A percentile compares a stretch with the other conserved stretches of the same genome.
These are phyloP conservation scores for Nymphalis c-album DNA, from an alignment of 2,888 invertebrate species.

Conservation along the genomic window DNA sequence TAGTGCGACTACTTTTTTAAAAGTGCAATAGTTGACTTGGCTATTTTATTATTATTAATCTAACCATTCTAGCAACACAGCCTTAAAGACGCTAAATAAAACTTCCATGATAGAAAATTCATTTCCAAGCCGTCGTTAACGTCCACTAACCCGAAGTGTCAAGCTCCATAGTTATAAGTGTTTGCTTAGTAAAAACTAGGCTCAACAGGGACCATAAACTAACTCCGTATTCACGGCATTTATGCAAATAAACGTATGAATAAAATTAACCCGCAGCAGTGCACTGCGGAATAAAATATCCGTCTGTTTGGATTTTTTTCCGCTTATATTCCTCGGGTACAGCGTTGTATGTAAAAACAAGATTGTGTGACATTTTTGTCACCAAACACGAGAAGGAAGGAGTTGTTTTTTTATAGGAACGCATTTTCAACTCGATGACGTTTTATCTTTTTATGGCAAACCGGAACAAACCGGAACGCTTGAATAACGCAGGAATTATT, in stretches of 20 bases:
- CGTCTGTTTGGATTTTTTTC: not conserved
- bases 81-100: not conserved
- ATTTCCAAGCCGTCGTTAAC: not conserved
- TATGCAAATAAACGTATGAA: constrained; percentile 58
- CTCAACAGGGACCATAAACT: constrained; percentile 13
- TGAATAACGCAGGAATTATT: no score
- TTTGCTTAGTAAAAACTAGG: constrained; percentile 22
- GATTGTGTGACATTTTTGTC: not conserved
- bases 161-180: not conserved
- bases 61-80: no score
- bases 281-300: constrained; percentile 16
- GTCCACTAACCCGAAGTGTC: not conserved
- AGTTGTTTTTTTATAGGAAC: not conserved
- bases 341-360: not conserved
- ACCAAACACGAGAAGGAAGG: not conserved
- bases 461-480: no score
- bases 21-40: no score
- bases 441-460: no score
- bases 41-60: no score
- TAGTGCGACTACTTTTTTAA: no score
- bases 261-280: constrained; percentile 23
- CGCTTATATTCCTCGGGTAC: no score
- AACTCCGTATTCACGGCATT: constrained; percentile 19
- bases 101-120: not conserved
- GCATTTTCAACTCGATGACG: no score